Base-by-base conservation (phyloP, 2,797 vertebrate species). In the Hybognathus amarus region DNA sequence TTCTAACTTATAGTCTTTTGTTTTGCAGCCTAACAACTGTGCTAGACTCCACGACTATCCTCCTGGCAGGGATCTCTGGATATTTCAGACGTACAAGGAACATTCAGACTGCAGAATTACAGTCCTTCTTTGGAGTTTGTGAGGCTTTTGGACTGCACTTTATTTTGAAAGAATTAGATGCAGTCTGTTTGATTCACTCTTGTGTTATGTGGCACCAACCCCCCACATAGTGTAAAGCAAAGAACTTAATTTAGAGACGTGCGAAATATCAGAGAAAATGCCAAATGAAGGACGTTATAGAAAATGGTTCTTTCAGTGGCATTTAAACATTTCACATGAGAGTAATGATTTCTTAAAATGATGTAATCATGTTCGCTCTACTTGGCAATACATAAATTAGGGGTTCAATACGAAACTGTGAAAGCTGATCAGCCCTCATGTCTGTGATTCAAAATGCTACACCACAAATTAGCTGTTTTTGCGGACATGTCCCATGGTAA, bases 61-160 rank as follows among this genome's bases (percentile, higher is more conserved):
- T 36, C 1, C 45, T 52, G 38, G 40, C 38, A 50, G 18, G 30
- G 15, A 36, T 64, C 22, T 4, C 33, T 74, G 61, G 17, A 54
- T 38, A 42, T 52, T 54, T 27, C 70, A 30, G 30, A 54, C 13
- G 70, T 66, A 17, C 59, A 8, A 27, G 24, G 33, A 13, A 12
- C 45, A 38, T 38, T 12, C 42, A 20, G n/a, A 70, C 52, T 2
- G 56, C 13, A 63, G 12, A 33, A 63, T 80, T n/a, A 50, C 54
- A 63, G 30, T 73, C 18, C 61, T 33, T 42, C 18, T 22, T 63
- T 36, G 40, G 54, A 47, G 67, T 61, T 61, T 47, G 33, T 52
- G 30, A 66, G 54, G 42, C 42, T 66, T 50, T 20, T 73, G 69
- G 68, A 81, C 36, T 22, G n/a, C 47, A 33, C 30, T 47, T 66